Evolutionary conservation across 2,797 vertebrate genomes (phyloP), one percentile per base, ranked within the genome.

Genomic region (Phoxinus dragarum): DNA sequence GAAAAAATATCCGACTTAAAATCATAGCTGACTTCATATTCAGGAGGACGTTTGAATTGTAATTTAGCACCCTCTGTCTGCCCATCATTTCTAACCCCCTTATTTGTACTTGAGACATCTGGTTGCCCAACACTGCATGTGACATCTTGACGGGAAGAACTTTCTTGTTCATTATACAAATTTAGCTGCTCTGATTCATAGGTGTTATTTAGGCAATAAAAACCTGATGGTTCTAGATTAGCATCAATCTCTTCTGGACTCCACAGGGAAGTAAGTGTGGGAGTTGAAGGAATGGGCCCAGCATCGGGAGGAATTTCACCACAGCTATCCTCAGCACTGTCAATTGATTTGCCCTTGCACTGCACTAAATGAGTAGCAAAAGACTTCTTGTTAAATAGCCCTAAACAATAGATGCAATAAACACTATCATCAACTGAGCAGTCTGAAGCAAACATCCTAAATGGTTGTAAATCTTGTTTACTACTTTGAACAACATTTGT

Each of bases 371-470:
- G 83, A 16, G 79, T 85, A 85, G 80, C 44, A 67, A 89, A 74
- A 44, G 8, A 40, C 47, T 71, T 87, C 27, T 59, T 76, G 38
- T 64, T 85, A 40, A 85, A 89, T 83, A 83, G 77, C 44, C 36
- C 34, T 38, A 69, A 78, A 83, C 80, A 89, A 42, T 66, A 83
- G 5, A 85, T 66, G 59, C 86, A 89, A 40, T 80, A 66, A 38
- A 64, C 61, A 23, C 49, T 23, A 19, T 47, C 54, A n/a, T 59
- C 73, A 42, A 85, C 72, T 66, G 54, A 81, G 34, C 77, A 21
- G 23, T 49, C 44, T 16, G 38, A 38, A 74, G 34, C 56, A 73
- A 56, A 69, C 38, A 0, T 47, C 36, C 40, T 21, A 84, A 61
- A 77, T 16, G 80, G 12, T 16, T 74, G 34, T 56, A 49, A 40